Base-by-base conservation (phyloP, 2,888 invertebrate genomes). In the Ectobius pallidus region DNA sequence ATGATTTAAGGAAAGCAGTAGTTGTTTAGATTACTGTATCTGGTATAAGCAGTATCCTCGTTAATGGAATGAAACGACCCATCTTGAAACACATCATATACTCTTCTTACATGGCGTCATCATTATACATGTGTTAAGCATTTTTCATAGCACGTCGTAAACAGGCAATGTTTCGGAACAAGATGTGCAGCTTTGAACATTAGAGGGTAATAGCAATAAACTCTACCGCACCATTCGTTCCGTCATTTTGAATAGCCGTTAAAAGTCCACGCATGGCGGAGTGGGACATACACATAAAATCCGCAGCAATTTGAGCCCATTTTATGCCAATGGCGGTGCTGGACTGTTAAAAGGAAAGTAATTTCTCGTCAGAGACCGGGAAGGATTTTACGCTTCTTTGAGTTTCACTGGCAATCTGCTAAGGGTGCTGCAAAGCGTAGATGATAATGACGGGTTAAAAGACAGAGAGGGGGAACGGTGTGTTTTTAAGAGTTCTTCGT, bases 211-310 rank as follows among this genome's bases (percentile, higher is more conserved):
- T 46, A 27, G 46, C 46, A 44, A 65, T 65, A 65, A 65, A 18
- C 46, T 27, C 27, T 39, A 27, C 62, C 20, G n/a, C 20, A 62
- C 39, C 39, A 62, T 62, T 62, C 65, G 65, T 65, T 58, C 58
- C 58, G 58, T 58, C 58, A 30, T 58, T 65, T 65, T 65, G 65
- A 65, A 65, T 18, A 34, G 65, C 30, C 65, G 65, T 65, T 65
- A 65, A 46, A 46, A 46, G 44, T 65, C 39, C 42, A 16, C 9
- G 25, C 58, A 30, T 58, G 16, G 27, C n/a, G 58, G 58, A 58
- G 30, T 30, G 30, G 30, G 65, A 22, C 44, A 65, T 65, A 65
- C 39, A 65, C 65, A 65, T 65, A 65, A 65, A 65, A 65, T 65
- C 65, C 44, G 44, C 44, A 27, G 65, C 46, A 65, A 27, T 65